Evolutionary conservation across 2,888 invertebrate species (phyloP), one percentile per base, ranked within the genome.

Genomic region (Sphaerolaimus hirsutus): DNA sequence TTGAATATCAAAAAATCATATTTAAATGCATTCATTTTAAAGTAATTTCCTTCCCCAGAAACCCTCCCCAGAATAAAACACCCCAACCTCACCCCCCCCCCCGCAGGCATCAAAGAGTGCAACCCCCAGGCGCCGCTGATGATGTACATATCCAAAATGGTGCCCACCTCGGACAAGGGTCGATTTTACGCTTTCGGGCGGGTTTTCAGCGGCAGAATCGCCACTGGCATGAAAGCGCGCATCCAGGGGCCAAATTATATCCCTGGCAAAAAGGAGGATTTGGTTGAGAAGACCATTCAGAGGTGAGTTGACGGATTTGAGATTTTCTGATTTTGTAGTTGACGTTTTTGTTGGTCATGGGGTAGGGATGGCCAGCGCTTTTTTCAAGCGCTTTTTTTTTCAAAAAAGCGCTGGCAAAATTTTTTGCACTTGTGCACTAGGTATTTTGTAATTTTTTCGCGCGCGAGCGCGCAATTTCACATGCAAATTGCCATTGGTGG

Each of bases 121-220:
- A 87, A 99, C 69, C 79, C 93, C 17, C 80, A 84, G 56, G 97
- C 81, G 40, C 93, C 91, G 19, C 75, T 99, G 49, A 97, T 99
- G 91, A 99, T 99, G 97, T 99, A 99, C 76, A 75, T 99, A 56
- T 89, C 89, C 44, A 99, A 99, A 72, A 99, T 99, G 97, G 97
- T 99, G 66, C 97, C 97, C 55, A 99, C 97, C 19, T 79, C 86
- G 17, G 97, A 99, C 70, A 99, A 99, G 73, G 97, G 97, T 52
- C 81, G 97, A 66, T 99, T 99, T 78, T 99, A 91, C 70, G 97
- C 97, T 50, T 99, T 99, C 68, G 97, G 97, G 44, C 89, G 97
- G 70, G 97, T 99, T 27, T 99, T 99, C 75, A 82, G 93, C 56
- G 97, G 97, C 60, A 84, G 79, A 68, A 74, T 60, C 41, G 57